Percentiles rank a stretch among this genome's conserved stretches.
Conservation (phyloP, 2,797 vertebrate genomes). For the Epinephelus awoara region DNA sequence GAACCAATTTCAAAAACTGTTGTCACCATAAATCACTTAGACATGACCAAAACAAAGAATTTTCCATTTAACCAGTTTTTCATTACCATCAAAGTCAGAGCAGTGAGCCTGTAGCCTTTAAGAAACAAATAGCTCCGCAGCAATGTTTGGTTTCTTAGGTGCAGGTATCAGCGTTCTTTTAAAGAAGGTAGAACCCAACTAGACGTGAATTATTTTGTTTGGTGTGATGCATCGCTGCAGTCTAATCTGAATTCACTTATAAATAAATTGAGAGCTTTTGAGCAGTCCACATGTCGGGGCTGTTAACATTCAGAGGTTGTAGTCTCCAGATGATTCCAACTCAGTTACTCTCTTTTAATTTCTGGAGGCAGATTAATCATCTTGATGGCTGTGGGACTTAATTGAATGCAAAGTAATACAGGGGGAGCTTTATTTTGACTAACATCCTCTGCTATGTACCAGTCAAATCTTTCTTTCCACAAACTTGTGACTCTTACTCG, state of each 20-base stretch:
- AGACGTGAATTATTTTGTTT: background rate
- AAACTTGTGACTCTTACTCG: constrained; percentile 36
- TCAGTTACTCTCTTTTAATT: constrained; percentile 60
- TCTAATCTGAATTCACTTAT: background rate
- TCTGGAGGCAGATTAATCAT: constrained; percentile 25
- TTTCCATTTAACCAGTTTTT: background rate
- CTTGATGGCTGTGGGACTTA: constrained; percentile 47
- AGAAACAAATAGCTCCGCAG: background rate
- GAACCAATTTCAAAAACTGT: no score
- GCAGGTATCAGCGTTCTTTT: background rate
- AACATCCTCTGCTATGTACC: constrained; percentile 50
- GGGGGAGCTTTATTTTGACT: constrained; percentile 44
- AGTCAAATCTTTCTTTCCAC: constrained; percentile 33
- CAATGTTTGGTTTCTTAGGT: background rate
- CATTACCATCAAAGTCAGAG: background rate
- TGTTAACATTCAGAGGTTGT: background rate
- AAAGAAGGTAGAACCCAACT: background rate
- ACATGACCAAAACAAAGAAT: no score
- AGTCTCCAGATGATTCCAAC: constrained; percentile 57
- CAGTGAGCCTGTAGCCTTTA: background rate
- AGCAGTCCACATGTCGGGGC: background rate
- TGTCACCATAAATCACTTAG: no score
- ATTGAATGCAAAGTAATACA: constrained; percentile 39
- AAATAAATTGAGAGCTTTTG: background rate
- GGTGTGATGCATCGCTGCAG: background rate